Base-by-base conservation (phyloP, 2,797 vertebrate genomes). In the Adrianichthys oophorus region DNA sequence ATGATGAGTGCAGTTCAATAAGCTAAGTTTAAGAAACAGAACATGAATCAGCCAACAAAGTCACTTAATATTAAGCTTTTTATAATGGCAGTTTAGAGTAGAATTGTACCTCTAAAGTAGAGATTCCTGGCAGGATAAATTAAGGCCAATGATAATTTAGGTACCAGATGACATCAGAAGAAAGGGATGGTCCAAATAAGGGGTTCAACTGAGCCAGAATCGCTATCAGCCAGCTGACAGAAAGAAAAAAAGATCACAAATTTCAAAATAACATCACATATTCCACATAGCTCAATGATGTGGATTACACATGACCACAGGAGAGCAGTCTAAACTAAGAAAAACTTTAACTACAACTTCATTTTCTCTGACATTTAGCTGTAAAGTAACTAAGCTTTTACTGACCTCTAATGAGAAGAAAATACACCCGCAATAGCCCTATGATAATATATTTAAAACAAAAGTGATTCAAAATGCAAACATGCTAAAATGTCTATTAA, bases 121-220 rank as follows among this genome's bases (percentile, higher is more conserved):
- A 51, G 40, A 40, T 26, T 48, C 14, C 40, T 5, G 16, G 24
- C 12, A 40, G 1, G 19, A 45, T 32, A 17, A 46, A 64, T 92
- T 87, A 99, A 62, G 91, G 82, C 96, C 95, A 98, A 56, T 98
- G 95, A 74, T 80, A 29, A 18, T 44, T 79, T 60, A 99, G 92
- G 81, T 98, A 99, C 93, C 93, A 95, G 88, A 99, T 95, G 60
- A 92, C 90, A 15, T 98, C 92, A 56, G 90, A 92, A 67, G 75
- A 92, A 82, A 99, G 74, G 50, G 94, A 72, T 0, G 97, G 97
- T 66, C 98, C 98, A 84, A 98, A 93, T 18, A 99, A 91, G 1
- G 98, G 98, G 87, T 99, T 99, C 70, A 99, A 91, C 21, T 99
- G 98, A 70, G 98, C 90, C 75, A 99, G 90, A 78, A 99, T 96